phyloP scores from a whole-genome alignment of 2,888 invertebrate genomes.

The Tinea pellionella region DNA sequence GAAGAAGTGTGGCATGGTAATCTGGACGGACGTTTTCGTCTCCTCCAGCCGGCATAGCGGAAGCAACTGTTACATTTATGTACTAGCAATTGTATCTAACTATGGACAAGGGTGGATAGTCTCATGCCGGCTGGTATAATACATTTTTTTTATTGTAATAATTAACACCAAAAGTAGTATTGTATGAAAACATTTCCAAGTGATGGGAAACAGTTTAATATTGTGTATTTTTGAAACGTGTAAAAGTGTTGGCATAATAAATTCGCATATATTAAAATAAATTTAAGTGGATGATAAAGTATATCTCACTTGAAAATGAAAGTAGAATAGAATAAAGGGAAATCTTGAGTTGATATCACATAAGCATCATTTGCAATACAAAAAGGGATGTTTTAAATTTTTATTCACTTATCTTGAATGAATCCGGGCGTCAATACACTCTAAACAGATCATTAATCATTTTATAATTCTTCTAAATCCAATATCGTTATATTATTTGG shows the following conservation, averaged over 20 bases:
- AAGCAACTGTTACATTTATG: too few relatives aligned
- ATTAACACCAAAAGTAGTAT: too few relatives aligned
- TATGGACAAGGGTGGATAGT: too few relatives aligned
- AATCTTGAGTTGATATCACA: conserved; percentile 23
- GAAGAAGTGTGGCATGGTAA: too few relatives aligned
- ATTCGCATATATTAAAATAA: not conserved
- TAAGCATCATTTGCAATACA: conserved; percentile 36
- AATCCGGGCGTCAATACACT: conserved; percentile 47
- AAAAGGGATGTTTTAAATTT: conserved; percentile 35
- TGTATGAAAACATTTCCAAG: not conserved
- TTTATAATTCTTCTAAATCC: conserved; percentile 16
- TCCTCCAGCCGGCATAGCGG: too few relatives aligned
- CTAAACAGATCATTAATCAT: conserved; percentile 60
- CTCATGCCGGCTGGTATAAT: too few relatives aligned
- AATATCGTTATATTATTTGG: not conserved
- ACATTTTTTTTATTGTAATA: too few relatives aligned
- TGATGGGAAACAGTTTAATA: too few relatives aligned
- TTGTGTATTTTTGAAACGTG: too few relatives aligned
- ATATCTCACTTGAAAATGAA: not conserved
- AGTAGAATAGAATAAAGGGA: conserved; percentile 7
- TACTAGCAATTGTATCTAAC: too few relatives aligned
- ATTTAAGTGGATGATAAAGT: not conserved
- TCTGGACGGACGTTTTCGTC: too few relatives aligned
- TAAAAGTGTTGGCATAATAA: not conserved
- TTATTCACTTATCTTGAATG: conserved; percentile 33